Base-by-base conservation (phyloP, 2,113 vertebrate genomes). In the Ptychochromis oligacanthus region DNA sequence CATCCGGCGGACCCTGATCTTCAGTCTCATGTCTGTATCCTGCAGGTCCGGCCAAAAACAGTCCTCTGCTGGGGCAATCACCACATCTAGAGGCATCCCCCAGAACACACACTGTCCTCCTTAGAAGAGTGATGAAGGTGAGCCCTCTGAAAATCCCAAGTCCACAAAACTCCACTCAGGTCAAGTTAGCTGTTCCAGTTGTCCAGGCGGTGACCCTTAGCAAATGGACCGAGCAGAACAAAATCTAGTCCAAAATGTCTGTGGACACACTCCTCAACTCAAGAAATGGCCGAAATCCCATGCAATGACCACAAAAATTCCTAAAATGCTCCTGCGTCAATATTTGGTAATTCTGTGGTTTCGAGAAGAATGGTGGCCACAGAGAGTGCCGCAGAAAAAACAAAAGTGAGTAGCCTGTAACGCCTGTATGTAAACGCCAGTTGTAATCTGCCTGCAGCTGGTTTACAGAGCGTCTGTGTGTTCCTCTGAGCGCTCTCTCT, bases 1-100 rank as follows among this genome's bases (percentile, higher is more conserved):
- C 96, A 97, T 97, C 89, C 97, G 95, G 85, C 97, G 96, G 92
- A 97, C 97, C 94, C 97, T 96, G 91, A 97, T 97, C 96, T 97
- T 98, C 95, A 97, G 95, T 95, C 97, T 97, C 97, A 97, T 97
- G 93, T 97, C 96, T 79, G 95, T 94, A 85, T 95, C 96, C 88
- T 94, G 96, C 90, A 96, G 95, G 88, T 96, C 95, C 17, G 96
- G 92, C 96, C 97, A 97, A 92, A 96, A 96, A 92, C 94, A 95
- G 95, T 96, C 95, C 95, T 97, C 95, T 36, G 93, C 91, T 52
- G 96, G 93, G 88, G 96, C 93, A 20, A 97, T 94, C 93, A 96
- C 95, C 90, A 97, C 95, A 95, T 97, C 96, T 93, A 97, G 87
- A 92, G 96, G 97, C 96, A 97, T 97, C 94, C 89, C 94, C 92